These are phyloP conservation scores for Liasis olivaceus DNA, from an alignment of 2,797 vertebrate genomes.

Conservation along the genomic window DNA sequence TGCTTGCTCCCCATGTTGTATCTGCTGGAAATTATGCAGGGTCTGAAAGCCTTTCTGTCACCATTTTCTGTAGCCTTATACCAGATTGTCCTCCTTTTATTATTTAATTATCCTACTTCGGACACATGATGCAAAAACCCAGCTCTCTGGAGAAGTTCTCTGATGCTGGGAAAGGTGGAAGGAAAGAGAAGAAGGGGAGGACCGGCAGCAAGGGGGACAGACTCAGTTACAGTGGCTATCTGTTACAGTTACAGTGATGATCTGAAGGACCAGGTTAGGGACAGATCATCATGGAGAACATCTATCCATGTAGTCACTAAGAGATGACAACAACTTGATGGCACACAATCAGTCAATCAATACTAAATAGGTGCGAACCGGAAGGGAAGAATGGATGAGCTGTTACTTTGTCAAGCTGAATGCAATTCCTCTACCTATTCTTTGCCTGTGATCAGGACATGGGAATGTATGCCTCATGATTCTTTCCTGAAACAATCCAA, in stretches of 20 bases:
- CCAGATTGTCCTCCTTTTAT: no score
- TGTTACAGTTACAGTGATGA: no score
- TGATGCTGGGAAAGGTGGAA: not conserved
- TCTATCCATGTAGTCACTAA: not conserved
- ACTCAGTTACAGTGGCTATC: not conserved
- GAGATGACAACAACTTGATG: not conserved
- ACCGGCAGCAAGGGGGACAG: not conserved
- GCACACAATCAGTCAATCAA: not conserved
- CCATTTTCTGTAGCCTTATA: no score
- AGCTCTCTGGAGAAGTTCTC: no score
- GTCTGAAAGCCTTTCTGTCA: no score
- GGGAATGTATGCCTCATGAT: not conserved
- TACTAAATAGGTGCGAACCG: not conserved
- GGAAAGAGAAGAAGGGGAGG: not conserved
- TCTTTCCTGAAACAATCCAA: not conserved
- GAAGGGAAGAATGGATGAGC: not conserved
- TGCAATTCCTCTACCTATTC: not conserved
- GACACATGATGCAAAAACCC: no score
- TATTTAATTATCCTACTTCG: no score
- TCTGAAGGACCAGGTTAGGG: not conserved
- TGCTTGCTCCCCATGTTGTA: no score
- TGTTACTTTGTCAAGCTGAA: not conserved
- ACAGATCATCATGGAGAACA: not conserved
- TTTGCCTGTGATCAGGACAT: not conserved
- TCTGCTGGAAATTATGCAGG: no score